A percentile compares a stretch with the other conserved stretches of the same genome.
Conservation (phyloP, 2,888 invertebrate genomes). For the Celastrina argiolus region DNA sequence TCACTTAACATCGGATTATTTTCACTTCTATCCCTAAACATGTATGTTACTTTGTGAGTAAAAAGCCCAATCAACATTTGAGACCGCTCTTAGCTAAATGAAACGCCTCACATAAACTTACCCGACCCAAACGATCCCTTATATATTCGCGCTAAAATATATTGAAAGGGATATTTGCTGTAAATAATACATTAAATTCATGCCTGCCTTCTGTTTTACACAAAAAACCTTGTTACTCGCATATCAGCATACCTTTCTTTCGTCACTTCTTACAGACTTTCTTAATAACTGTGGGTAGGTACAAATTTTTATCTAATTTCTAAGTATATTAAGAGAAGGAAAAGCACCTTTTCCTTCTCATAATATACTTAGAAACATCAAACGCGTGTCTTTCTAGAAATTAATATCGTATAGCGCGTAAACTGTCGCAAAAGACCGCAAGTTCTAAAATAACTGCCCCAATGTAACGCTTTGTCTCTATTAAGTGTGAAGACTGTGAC, state of each 20-base stretch:
- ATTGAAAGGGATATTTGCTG: constrained; percentile 1
- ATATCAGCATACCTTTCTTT: too few species aligned
- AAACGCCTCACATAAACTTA: constrained; percentile 6
- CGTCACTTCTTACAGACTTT: too few species aligned
- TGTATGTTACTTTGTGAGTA: background rate
- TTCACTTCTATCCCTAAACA: background rate
- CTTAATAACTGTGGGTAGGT: too few species aligned
- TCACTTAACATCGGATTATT: background rate
- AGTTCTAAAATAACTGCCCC: background rate
- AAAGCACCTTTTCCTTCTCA: too few species aligned
- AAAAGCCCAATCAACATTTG: background rate
- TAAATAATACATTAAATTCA: background rate
- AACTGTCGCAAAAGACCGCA: background rate
- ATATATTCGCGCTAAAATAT: constrained; percentile 8
- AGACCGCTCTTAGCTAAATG: constrained; percentile 15
- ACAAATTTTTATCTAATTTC: too few species aligned
- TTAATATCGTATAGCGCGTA: background rate
- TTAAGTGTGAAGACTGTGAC: background rate
- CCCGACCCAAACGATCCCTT: background rate
- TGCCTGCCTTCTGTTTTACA: too few species aligned
- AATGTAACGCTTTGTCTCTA: background rate
- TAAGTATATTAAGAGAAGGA: too few species aligned
- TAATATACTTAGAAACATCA: too few species aligned
- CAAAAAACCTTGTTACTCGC: too few species aligned
- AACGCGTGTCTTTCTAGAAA: background rate